Percentiles rank a stretch among this genome's conserved stretches.
Evolutionary conservation across 2,113 vertebrate species (phyloP).

Genomic region (Gambusia affinis): DNA sequence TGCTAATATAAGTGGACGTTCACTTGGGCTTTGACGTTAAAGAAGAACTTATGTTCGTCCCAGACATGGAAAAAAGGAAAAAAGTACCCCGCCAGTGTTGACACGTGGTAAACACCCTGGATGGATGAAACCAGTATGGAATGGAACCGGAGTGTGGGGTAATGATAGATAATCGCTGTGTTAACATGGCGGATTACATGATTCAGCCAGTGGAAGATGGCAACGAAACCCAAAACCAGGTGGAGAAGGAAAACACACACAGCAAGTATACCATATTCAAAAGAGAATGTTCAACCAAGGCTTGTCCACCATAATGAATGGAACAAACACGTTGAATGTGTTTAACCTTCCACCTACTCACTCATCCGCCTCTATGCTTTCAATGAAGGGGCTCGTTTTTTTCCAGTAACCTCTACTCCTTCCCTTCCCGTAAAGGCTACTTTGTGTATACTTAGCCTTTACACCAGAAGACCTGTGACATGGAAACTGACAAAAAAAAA

Average conservation of each 20-base stretch:
- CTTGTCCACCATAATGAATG: slow-evolving; percentile 42
- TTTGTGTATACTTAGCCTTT: slow-evolving; percentile 61
- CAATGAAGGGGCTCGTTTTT: slow-evolving; percentile 55
- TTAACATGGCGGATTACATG: slow-evolving; percentile 59
- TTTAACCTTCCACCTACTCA: slow-evolving; percentile 70
- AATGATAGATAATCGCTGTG: slow-evolving; percentile 67
- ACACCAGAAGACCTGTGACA: slow-evolving; percentile 69
- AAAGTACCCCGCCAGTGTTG: slow-evolving; percentile 19
- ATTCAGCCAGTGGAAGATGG: slow-evolving; percentile 49
- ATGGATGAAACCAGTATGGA: slow-evolving; percentile 52
- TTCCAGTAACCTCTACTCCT: slow-evolving; percentile 76
- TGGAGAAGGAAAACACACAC: slow-evolving; percentile 15
- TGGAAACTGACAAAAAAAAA: slow-evolving; percentile 55
- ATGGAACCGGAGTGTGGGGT: slow-evolving; percentile 55
- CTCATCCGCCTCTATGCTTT: slow-evolving; percentile 45
- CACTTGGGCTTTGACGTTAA: neutral
- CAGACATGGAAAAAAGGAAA: slow-evolving; percentile 20
- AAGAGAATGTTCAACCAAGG: slow-evolving; percentile 18
- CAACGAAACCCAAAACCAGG: slow-evolving; percentile 56
- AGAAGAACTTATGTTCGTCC: slow-evolving; percentile 46
- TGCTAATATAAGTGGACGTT: slow-evolving; percentile 3
- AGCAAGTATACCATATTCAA: slow-evolving; percentile 34
- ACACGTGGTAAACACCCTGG: slow-evolving; percentile 53
- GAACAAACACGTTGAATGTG: slow-evolving; percentile 58
- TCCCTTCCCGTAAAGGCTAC: slow-evolving; percentile 76